Conservation (phyloP, 1,140 invertebrate species). For the Bombus waltoni region DNA sequence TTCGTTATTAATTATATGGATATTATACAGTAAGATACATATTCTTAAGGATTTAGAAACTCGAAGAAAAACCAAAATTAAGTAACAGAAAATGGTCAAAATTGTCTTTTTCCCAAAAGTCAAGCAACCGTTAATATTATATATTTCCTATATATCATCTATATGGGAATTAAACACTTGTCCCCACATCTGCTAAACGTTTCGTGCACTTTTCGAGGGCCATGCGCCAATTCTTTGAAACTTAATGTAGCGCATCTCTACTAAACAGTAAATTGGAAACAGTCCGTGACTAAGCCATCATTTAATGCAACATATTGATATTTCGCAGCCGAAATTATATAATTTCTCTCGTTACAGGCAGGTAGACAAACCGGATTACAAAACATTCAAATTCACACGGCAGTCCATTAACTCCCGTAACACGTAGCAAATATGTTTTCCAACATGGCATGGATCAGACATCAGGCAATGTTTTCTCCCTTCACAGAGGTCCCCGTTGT, state of each 20-base stretch:
- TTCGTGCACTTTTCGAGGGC: too few relatives aligned
- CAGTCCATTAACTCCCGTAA: conserved; percentile 9
- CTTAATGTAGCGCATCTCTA: background rate
- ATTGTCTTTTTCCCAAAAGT: background rate
- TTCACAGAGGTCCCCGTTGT: background rate
- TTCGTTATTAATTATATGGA: too few relatives aligned
- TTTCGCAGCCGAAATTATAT: background rate
- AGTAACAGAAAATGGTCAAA: too few relatives aligned
- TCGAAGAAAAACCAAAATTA: too few relatives aligned
- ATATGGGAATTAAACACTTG: too few relatives aligned
- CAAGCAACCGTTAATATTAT: too few relatives aligned
- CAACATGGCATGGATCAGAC: background rate
- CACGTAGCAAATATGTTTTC: conserved; percentile 30
- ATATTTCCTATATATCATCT: too few relatives aligned
- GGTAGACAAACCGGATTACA: background rate
- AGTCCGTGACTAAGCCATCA: background rate
- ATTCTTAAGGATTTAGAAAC: background rate
- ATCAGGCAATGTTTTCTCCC: background rate
- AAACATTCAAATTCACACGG: conserved; percentile 14
- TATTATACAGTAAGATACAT: too few relatives aligned
- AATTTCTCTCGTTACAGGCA: background rate
- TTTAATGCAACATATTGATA: too few relatives aligned
- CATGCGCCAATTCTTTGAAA: background rate
- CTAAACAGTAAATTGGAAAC: background rate
- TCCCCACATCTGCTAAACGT: background rate